These are phyloP conservation scores for Astur gentilis DNA, from an alignment of 2,113 vertebrate species.

Conservation along the genomic window DNA sequence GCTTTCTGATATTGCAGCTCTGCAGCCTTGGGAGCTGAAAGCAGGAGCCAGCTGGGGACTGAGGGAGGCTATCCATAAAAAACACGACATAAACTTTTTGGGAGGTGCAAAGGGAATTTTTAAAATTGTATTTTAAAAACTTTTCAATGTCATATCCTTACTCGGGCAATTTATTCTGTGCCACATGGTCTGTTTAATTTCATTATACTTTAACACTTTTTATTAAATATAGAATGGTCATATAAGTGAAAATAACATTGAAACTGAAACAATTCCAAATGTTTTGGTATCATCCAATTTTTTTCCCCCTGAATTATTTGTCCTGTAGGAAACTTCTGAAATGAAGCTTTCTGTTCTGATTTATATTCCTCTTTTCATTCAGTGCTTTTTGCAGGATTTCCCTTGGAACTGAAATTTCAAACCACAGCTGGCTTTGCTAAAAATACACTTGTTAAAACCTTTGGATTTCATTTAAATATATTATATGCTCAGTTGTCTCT, in stretches of 20 bases:
- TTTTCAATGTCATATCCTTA: background rate
- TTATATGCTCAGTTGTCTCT: background rate
- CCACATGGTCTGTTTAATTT: background rate
- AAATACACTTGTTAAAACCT: background rate
- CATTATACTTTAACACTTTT: background rate
- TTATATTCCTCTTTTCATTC: background rate
- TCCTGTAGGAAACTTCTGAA: background rate
- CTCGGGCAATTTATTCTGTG: background rate
- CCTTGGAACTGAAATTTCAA: background rate
- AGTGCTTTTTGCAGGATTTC: background rate
- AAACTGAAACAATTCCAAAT: background rate
- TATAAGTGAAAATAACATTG: background rate
- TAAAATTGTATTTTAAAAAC: background rate
- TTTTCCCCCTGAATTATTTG: background rate
- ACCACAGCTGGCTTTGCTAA: background rate
- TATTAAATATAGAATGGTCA: background rate
- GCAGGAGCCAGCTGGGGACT: background rate
- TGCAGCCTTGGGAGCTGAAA: background rate
- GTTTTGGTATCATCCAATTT: background rate
- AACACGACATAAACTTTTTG: fast-evolving
- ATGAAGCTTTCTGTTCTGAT: background rate
- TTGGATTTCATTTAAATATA: background rate
- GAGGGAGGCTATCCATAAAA: background rate
- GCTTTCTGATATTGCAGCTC: background rate
- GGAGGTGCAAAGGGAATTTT: background rate